A percentile compares a stretch with the other conserved stretches of the same genome.
Evolutionary conservation across 2,797 vertebrate species (phyloP).

Genomic region (Centropyge bicolor): DNA sequence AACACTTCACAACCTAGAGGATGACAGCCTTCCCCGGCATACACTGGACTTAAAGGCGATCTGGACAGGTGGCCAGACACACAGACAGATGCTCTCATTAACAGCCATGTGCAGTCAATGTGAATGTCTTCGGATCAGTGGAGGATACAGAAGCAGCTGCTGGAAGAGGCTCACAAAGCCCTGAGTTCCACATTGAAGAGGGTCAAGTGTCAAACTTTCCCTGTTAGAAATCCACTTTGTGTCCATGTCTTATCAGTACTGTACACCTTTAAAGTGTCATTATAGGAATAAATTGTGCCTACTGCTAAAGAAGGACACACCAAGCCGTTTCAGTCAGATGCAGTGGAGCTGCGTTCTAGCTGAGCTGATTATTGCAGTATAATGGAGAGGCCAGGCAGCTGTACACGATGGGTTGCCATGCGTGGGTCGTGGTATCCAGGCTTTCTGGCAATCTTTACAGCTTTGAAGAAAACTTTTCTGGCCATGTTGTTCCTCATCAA

Average conservation of each 20-base stretch:
- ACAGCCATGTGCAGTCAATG: constrained; percentile 20
- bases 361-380: constrained; percentile 25
- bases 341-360: constrained; percentile 13
- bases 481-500: neutral
- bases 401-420: constrained; percentile 31
- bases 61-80: constrained; percentile 25
- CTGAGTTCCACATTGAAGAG: neutral
- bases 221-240: constrained; percentile 7
- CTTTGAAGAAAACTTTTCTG: constrained; percentile 27
- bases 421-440: constrained; percentile 48
- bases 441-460: constrained; percentile 33
- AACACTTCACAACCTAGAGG: constrained; percentile 17
- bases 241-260: neutral
- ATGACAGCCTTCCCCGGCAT: constrained; percentile 18
- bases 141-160: neutral
- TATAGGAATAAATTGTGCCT: neutral
- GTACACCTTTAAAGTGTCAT: neutral
- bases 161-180: neutral
- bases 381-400: neutral
- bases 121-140: neutral
- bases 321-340: constrained; percentile 7
- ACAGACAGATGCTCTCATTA: constrained; percentile 37
- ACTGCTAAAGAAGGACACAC: neutral
- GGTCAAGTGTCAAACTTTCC: neutral
- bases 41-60: constrained; percentile 34